Evolutionary conservation across 64 coral and sea anemone species (phyloP).

Genomic region (Stichodactyla mertensii): DNA sequence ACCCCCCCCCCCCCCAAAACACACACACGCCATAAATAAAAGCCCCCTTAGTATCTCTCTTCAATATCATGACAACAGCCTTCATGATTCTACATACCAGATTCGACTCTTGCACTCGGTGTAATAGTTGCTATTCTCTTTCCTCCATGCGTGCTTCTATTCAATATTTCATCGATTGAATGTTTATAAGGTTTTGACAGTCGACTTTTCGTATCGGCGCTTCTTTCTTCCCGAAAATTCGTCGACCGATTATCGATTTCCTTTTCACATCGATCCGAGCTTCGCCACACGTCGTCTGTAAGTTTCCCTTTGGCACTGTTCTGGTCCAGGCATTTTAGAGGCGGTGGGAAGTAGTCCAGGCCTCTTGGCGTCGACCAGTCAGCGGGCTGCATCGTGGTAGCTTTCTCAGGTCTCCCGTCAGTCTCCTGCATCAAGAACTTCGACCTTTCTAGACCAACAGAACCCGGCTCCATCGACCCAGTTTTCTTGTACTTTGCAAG

Average conservation of each 20-base stretch:
- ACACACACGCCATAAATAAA: too few species aligned
- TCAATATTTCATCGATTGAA: conserved; percentile 15
- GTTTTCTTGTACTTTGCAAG: conserved; percentile 38
- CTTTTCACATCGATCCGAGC: neutral
- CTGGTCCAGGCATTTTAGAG: conserved; percentile 37
- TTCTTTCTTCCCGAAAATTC: neutral
- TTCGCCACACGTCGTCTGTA: neutral
- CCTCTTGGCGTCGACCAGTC: conserved; percentile 29
- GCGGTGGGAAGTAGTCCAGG: conserved; percentile 33
- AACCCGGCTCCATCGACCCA: conserved; percentile 33
- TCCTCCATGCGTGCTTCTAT: neutral
- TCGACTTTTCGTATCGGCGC: neutral
- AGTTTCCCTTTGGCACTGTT: neutral
- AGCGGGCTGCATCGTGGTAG: neutral
- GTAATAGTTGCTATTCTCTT: neutral
- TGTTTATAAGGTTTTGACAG: conserved; percentile 4
- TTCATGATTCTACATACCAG: neutral
- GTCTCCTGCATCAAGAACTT: neutral
- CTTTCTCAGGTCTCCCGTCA: neutral
- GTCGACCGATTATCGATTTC: neutral
- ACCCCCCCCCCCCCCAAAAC: too few species aligned
- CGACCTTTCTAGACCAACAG: neutral
- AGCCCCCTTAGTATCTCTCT: too few species aligned
- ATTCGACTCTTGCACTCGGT: neutral
- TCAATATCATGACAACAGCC: neutral